phyloP scores from a whole-genome alignment of 2,797 vertebrate genomes.

The Leuciscus waleckii region DNA sequence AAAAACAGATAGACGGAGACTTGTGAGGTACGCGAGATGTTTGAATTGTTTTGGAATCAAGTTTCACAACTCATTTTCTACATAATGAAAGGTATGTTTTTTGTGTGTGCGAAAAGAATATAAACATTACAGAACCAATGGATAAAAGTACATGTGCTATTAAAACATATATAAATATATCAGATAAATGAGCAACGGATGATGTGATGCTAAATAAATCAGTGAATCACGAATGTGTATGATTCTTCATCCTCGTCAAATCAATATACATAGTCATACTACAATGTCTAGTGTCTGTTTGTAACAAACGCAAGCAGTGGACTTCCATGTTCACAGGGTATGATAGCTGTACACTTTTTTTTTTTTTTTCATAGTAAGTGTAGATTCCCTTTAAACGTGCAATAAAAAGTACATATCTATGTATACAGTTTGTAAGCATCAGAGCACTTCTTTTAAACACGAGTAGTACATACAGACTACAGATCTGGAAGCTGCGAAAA shows the following conservation, averaged over 20 bases:
- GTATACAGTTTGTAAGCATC: constrained; percentile 97
- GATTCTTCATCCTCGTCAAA: constrained; percentile 62
- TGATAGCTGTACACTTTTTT: constrained; percentile 72
- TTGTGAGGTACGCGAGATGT: constrained; percentile 71
- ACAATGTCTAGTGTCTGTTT: constrained; percentile 77
- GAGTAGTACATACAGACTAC: constrained; percentile 97
- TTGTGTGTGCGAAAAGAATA: constrained; percentile 42
- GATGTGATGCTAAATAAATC: constrained; percentile 50
- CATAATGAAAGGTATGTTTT: constrained; percentile 46
- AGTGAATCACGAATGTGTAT: constrained; percentile 52
- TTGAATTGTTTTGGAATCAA: constrained; percentile 65
- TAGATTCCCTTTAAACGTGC: constrained; percentile 94
- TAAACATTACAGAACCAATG: constrained; percentile 23
- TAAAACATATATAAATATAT: constrained; percentile 27
- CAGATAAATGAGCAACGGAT: constrained; percentile 33
- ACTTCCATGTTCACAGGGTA: constrained; percentile 84
- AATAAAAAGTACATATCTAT: constrained; percentile 95
- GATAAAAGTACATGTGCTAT: constrained; percentile 45
- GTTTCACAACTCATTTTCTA: constrained; percentile 59
- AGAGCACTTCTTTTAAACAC: constrained; percentile 91
- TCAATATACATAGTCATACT: constrained; percentile 76
- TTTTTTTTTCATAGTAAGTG: constrained; percentile 81
- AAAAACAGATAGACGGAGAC: constrained; percentile 79
- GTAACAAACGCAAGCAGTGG: constrained; percentile 87
- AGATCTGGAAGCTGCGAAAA: constrained; percentile 85